Evolutionary conservation across 2,113 vertebrate species (phyloP).

Genomic region (Tonatia bakeri): DNA sequence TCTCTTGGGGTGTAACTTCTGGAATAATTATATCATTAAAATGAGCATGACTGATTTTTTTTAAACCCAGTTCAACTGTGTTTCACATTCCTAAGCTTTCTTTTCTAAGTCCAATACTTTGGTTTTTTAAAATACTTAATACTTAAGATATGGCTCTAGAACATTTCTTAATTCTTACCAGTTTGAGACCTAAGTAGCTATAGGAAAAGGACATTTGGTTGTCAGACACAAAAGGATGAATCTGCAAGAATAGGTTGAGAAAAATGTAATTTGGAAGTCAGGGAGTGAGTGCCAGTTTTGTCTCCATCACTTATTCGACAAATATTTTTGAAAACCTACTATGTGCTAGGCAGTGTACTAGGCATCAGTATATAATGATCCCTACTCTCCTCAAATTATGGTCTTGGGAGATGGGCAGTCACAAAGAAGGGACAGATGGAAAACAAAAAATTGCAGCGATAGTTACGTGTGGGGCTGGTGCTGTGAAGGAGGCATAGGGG

Average conservation of each 20-base stretch:
- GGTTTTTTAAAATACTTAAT: slow-evolving; percentile 28
- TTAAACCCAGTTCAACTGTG: not conserved
- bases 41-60: slow-evolving; percentile 8
- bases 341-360: not conserved
- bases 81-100: not conserved
- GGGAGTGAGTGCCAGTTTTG: not conserved
- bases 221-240: not conserved
- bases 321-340: not conserved
- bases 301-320: not conserved
- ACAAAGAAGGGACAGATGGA: not conserved
- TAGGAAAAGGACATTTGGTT: not conserved
- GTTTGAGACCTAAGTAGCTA: not conserved
- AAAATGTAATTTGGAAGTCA: slow-evolving; percentile 1
- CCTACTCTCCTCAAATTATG: not conserved
- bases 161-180: not conserved
- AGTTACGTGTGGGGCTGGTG: not conserved
- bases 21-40: slow-evolving; percentile 13
- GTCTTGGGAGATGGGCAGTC: not conserved
- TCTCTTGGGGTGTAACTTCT: not conserved
- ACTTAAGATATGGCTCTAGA: not conserved
- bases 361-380: not conserved
- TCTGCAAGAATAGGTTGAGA: not conserved
- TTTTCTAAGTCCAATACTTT: not conserved
- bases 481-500: not conserved
- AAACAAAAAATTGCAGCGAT: not conserved